Percentiles rank a stretch among this genome's conserved stretches.
phyloP scores from a whole-genome alignment of 2,888 invertebrate genomes.

The Standfussiana lucernea region DNA sequence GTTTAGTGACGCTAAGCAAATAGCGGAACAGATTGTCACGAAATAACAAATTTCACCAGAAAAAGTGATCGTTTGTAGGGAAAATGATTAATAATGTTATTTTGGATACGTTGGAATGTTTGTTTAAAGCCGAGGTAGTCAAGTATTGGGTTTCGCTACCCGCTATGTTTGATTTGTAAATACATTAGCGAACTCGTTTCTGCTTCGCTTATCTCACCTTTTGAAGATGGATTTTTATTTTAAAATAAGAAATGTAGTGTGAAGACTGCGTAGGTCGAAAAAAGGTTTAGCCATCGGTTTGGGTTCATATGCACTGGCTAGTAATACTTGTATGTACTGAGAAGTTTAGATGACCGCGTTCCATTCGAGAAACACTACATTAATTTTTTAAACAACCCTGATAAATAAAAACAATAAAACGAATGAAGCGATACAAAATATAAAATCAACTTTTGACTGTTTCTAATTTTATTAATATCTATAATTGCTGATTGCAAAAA shows the following conservation, averaged over 20 bases:
- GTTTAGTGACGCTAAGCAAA: constrained; percentile 88
- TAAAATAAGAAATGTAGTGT: neutral
- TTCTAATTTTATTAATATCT: neutral
- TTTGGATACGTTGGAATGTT: constrained; percentile 87
- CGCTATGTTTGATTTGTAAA: constrained; percentile 76
- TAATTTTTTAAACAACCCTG: neutral
- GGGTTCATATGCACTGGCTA: neutral
- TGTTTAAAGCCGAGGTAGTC: constrained; percentile 79
- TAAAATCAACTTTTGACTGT: neutral
- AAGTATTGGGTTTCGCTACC: constrained; percentile 81
- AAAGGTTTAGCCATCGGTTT: neutral
- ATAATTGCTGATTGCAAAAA: neutral
- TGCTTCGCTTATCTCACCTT: constrained; percentile 53
- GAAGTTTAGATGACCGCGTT: neutral
- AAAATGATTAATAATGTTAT: constrained; percentile 90
- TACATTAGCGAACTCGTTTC: constrained; percentile 73
- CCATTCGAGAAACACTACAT: neutral
- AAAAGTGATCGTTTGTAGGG: constrained; percentile 79
- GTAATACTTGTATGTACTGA: no score
- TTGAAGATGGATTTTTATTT: constrained; percentile 23
- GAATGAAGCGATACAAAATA: neutral
- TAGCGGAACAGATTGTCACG: constrained; percentile 90
- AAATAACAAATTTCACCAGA: constrained; percentile 87
- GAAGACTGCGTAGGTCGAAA: neutral
- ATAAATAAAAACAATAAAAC: neutral